A percentile compares a stretch with the other conserved stretches of the same genome.
Evolutionary conservation across 2,113 vertebrate species (phyloP).

Genomic region (Synodontis membranacea): DNA sequence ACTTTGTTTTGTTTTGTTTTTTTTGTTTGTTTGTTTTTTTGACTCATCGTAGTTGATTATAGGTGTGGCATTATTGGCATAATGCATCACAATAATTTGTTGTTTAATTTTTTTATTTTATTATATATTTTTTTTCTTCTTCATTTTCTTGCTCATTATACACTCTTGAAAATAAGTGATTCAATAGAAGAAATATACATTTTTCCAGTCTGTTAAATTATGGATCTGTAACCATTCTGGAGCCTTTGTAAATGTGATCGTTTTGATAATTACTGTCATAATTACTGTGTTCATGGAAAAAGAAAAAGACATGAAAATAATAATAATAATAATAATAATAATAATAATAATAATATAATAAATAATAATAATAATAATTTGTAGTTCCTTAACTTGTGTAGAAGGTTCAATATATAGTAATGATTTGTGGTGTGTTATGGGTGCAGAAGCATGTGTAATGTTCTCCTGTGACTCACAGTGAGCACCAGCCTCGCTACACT

Average conservation of each 20-base stretch:
- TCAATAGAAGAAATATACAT: too few species aligned
- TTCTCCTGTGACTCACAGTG: not conserved
- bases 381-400: not conserved
- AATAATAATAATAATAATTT: not conserved
- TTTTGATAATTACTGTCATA: not conserved
- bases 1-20: not conserved
- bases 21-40: not conserved
- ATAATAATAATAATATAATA: not conserved
- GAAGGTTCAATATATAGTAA: not conserved
- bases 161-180: too few species aligned
- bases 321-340: too few species aligned
- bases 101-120: too few species aligned
- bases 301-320: not conserved
- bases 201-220: not conserved
- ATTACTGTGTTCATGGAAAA: not conserved
- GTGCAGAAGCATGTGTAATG: not conserved
- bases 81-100: too few species aligned
- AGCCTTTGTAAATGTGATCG: not conserved
- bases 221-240: not conserved
- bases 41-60: too few species aligned
- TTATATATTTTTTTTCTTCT: too few species aligned
- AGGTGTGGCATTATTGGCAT: too few species aligned
- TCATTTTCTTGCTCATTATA: too few species aligned
- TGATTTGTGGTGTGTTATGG: not conserved
- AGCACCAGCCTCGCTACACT: not conserved